phyloP scores from a whole-genome alignment of 2,113 vertebrate genomes.

The Pomatostomus ruficeps region DNA sequence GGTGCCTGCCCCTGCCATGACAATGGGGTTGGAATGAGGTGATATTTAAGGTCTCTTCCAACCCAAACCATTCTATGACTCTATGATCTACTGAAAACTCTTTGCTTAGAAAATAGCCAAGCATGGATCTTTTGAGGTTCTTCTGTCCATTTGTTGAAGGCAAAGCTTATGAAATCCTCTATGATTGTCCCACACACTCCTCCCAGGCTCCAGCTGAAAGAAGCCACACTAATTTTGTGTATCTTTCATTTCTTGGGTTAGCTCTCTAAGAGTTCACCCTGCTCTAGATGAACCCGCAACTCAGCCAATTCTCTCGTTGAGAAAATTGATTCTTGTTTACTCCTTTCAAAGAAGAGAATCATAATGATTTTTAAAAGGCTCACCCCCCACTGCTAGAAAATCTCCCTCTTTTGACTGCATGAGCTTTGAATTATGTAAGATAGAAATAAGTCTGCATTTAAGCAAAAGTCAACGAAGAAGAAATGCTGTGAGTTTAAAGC shows the following conservation, averaged over 20 bases:
- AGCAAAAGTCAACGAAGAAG: neutral
- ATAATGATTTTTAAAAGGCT: slow-evolving; percentile 64
- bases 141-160: slow-evolving; percentile 18
- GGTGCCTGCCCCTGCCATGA: neutral
- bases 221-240: neutral
- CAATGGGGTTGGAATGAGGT: neutral
- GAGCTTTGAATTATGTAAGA: slow-evolving; percentile 64
- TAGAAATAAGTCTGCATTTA: slow-evolving; percentile 48
- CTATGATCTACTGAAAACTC: neutral
- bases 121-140: neutral
- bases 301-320: slow-evolving; percentile 31
- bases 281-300: slow-evolving; percentile 30
- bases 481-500: slow-evolving; percentile 29
- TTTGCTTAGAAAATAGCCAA: neutral
- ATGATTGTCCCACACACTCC: neutral
- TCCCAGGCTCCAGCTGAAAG: neutral
- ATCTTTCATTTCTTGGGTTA: neutral
- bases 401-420: slow-evolving; percentile 35
- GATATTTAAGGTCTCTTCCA: neutral
- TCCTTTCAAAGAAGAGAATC: slow-evolving; percentile 45
- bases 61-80: neutral
- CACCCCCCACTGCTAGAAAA: slow-evolving; percentile 51
- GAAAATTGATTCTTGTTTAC: slow-evolving; percentile 68
- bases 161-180: slow-evolving; percentile 26
- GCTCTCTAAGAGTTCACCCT: slow-evolving; percentile 3